These are phyloP conservation scores for Etia nguti DNA, from an alignment of 2,113 vertebrate genomes.

Conservation along the genomic window DNA sequence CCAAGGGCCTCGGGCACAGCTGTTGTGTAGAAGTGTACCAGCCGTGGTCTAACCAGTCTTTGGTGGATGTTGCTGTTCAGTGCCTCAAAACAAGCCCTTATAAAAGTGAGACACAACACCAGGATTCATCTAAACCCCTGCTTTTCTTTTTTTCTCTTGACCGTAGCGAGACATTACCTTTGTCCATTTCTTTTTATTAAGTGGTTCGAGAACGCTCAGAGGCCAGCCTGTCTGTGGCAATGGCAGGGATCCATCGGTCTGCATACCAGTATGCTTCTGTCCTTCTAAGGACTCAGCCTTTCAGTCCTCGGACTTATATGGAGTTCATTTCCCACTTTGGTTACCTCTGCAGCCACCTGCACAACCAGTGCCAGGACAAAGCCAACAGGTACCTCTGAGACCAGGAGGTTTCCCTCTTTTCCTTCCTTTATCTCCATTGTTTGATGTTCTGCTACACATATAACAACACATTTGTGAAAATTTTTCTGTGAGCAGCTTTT, in stretches of 20 bases:
- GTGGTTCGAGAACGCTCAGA: neutral
- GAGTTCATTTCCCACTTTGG: constrained; percentile 72
- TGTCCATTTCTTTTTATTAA: neutral
- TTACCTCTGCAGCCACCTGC: constrained; percentile 42
- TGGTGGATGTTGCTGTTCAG: constrained; percentile 61
- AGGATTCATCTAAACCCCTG: neutral
- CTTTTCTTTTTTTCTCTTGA: neutral
- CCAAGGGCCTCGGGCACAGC: constrained; percentile 62
- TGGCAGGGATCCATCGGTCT: constrained; percentile 77
- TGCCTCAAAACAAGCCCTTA: constrained; percentile 35
- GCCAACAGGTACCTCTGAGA: constrained; percentile 55
- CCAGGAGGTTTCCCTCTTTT: neutral
- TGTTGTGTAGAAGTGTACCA: constrained; percentile 75
- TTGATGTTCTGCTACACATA: neutral
- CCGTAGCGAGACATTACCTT: neutral
- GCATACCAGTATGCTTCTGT: constrained; percentile 63
- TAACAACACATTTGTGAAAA: neutral
- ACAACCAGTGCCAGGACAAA: constrained; percentile 1
- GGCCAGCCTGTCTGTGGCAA: constrained; percentile 54
- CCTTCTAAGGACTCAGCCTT: constrained; percentile 53
- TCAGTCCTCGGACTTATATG: constrained; percentile 71
- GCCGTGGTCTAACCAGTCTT: constrained; percentile 69
- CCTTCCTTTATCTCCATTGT: neutral
- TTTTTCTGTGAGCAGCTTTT: neutral
- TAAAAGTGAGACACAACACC: neutral